Base-by-base conservation (phyloP, 2,888 invertebrate species). In the Cephus spinipes region DNA sequence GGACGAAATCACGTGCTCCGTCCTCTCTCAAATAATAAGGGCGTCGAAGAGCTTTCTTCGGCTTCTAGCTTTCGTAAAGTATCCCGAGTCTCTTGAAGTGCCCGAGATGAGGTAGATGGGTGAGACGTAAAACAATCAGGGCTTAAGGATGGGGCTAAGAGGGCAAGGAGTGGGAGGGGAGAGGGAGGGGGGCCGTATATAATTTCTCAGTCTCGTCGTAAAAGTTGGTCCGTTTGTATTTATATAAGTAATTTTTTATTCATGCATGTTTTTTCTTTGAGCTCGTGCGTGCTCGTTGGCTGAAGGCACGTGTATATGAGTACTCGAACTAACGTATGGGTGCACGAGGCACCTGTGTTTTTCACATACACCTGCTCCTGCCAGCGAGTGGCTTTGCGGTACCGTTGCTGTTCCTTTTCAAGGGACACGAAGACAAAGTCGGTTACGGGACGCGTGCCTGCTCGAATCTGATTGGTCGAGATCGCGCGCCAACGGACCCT, bases 281-380 rank as follows among this genome's bases (percentile, higher is more conserved):
- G 76, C 75, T 76, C 77, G 69, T 71, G 75, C 75, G 71, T 79
- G 77, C 81, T 78, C 77, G 79, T 77, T 79, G 80, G 76, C 79
- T 78, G 68, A 68, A 55, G 79, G 81, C 78, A 79, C 81, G 80
- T 77, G 78, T 76, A 79, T 81, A 35, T 3, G 35, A 35, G 12
- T 35, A 12, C 35, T 35, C 35, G 35, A 74, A 79, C 80, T 80
- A 79, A 80, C 79, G 78, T 83, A 79, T 82, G 81, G 76, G 80
- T 82, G 73, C 79, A 74, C 31, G 80, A 78, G 83, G 86, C 86
- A 86, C 86, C 86, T 86, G 86, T 86, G 83, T 85, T 85, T 86
- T 85, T 86, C 86, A 85, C 85, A 87, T 87, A 87, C 87, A 87
- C 87, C 87, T 87, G 87, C 87, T 86, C 85, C 80, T 76, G 75